Evolutionary conservation across 53 echinoderm and acorn worm genomes (phyloP).

Genomic region (Echinometra lucunter): DNA sequence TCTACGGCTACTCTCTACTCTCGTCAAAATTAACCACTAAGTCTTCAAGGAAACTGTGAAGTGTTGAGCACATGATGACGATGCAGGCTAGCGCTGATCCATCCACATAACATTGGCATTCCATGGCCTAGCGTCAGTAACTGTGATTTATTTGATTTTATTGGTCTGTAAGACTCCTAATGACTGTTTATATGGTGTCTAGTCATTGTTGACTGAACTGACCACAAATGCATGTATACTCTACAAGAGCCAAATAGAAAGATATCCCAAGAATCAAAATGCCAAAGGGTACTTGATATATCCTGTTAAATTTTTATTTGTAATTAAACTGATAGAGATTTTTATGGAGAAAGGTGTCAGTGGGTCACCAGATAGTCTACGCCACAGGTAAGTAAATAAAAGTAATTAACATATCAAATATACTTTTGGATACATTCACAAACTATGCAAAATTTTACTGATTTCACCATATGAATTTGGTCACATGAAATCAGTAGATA

Average conservation of each 20-base stretch:
- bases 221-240: slow-evolving; percentile 21
- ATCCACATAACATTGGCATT: slow-evolving; percentile 13
- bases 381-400: too few relatives aligned
- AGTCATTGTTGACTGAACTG: slow-evolving; percentile 23
- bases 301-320: not conserved
- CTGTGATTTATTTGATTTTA: slow-evolving; percentile 37
- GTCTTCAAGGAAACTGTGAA: not conserved
- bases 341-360: not conserved
- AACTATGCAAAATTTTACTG: too few relatives aligned
- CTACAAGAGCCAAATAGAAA: not conserved
- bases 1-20: too few relatives aligned
- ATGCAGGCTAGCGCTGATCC: not conserved
- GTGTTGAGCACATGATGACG: not conserved
- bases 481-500: too few relatives aligned
- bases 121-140: not conserved
- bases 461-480: too few relatives aligned
- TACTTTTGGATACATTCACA: too few relatives aligned
- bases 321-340: not conserved
- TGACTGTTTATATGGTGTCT: slow-evolving; percentile 37
- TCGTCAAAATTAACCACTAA: too few relatives aligned
- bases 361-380: not conserved
- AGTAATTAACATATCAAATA: too few relatives aligned
- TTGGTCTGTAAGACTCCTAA: not conserved
- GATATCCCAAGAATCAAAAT: not conserved
- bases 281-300: not conserved